Evolutionary conservation across 2,113 vertebrate species (phyloP).

Genomic region (Petroica traversi): DNA sequence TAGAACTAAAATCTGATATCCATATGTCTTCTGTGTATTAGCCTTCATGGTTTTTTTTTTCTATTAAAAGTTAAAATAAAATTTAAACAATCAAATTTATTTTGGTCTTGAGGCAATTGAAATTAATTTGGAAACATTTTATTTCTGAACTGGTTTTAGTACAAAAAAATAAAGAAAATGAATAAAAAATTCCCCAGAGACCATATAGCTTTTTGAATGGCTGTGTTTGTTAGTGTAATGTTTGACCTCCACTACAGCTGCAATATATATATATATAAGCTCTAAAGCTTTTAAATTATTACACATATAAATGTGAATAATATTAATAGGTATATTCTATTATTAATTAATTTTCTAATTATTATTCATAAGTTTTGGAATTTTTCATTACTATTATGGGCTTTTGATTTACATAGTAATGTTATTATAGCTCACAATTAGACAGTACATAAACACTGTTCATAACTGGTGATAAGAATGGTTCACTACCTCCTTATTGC

Average conservation of each 20-base stretch:
- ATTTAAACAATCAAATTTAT: neutral
- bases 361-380: conserved; percentile 10
- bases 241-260: neutral
- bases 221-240: neutral
- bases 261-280: neutral
- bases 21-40: neutral
- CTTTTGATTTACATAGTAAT: conserved; percentile 53
- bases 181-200: neutral
- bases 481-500: neutral
- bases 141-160: neutral
- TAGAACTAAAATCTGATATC: neutral
- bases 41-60: neutral
- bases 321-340: neutral
- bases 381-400: conserved; percentile 48
- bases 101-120: neutral
- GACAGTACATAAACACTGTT: conserved; percentile 1
- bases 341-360: conserved; percentile 52
- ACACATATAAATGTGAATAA: conserved; percentile 2
- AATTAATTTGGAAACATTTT: conserved; percentile 26
- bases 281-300: conserved; percentile 50
- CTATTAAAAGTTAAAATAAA: neutral
- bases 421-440: conserved; percentile 27
- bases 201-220: neutral
- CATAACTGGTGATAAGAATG: conserved; percentile 1
- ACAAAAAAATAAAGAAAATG: neutral